Base-by-base conservation (phyloP, 2,113 vertebrate species). In the Verasper variegatus region DNA sequence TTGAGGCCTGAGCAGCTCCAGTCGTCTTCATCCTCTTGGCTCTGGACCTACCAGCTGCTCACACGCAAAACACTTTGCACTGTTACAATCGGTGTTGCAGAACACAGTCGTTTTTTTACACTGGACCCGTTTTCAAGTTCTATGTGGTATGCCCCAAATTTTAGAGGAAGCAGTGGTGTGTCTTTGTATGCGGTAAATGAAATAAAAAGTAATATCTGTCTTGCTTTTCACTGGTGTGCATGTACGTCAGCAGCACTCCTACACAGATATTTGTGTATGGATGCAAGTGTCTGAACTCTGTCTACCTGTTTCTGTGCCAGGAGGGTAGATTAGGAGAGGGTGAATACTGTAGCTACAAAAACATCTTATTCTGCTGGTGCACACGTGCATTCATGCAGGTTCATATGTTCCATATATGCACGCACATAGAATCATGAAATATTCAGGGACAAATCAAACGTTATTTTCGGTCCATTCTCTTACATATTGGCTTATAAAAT, bases 371-470 rank as follows among this genome's bases (percentile, higher is more conserved):
- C 17, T 26, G 21, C 27, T 69, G 60, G 62, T 71, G 65, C 64
- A 40, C 15, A 18, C 56, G 24, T 17, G 4, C 56, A 13, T 24
- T 24, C 54, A 12, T 23, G 45, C 13, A 63, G 31, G 42, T 52
- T 35, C 47, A n/a, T 59, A 6, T 66, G 59, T 24, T 58, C 9
- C 12, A 56, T 15, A 26, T 27, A 21, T 47, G n/a, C 54, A 69
- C 20, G 9, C 21, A 42, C 27, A 35, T 49, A 60, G 42, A 49
- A 55, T 40, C 47, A 84, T 82, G 10, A 80, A 78, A 68, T 80
- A 77, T 84, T 31, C 23, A 84, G 11, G 21, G 17, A 47, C 40
- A 76, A 71, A 74, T 73, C 37, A 40, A 81, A 85, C 60, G 35
- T 37, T 49, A 6, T 52, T 11, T 11, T 55, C 57, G 61, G 23